Percentiles rank a stretch among this genome's conserved stretches.
These are phyloP conservation scores for Xiphorhynchus erythropygius DNA, from an alignment of 2,797 vertebrate species.

Conservation along the genomic window DNA sequence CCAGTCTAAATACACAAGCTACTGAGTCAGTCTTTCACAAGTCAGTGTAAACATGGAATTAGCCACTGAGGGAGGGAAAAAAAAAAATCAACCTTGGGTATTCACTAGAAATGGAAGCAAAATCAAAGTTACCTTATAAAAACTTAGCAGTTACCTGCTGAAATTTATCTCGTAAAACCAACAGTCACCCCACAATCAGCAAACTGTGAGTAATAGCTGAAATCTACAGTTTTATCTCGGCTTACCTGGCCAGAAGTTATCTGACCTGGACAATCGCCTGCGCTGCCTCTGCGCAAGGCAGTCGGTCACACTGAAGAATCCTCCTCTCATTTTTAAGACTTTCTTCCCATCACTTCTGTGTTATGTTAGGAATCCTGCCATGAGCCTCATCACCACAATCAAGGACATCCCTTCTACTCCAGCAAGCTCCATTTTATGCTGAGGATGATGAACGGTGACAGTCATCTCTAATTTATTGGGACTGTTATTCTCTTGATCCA, in stretches of 20 bases:
- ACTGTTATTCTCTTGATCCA: not conserved
- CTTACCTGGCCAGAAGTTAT: not conserved
- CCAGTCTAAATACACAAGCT: not conserved
- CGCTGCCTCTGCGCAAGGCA: accelerated
- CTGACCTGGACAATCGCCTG: not conserved
- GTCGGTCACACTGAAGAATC: accelerated
- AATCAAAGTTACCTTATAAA: not conserved
- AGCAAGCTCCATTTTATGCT: not conserved
- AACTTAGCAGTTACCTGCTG: not conserved
- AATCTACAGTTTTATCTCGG: not conserved
- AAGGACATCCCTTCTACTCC: not conserved
- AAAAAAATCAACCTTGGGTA: not conserved
- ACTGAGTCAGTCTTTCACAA: not conserved
- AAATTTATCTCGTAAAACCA: not conserved
- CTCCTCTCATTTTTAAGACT: not conserved
- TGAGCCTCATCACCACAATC: not conserved
- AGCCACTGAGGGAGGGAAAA: no score
- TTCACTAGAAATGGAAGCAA: not conserved
- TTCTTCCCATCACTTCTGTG: not conserved
- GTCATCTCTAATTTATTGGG: not conserved
- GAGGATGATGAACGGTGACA: not conserved
- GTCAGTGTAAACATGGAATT: not conserved
- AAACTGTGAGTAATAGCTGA: not conserved
- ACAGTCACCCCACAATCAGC: not conserved
- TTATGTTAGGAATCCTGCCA: not conserved